Evolutionary conservation across 2,797 vertebrate species (phyloP).

Genomic region (Anisognathus igniventris): DNA sequence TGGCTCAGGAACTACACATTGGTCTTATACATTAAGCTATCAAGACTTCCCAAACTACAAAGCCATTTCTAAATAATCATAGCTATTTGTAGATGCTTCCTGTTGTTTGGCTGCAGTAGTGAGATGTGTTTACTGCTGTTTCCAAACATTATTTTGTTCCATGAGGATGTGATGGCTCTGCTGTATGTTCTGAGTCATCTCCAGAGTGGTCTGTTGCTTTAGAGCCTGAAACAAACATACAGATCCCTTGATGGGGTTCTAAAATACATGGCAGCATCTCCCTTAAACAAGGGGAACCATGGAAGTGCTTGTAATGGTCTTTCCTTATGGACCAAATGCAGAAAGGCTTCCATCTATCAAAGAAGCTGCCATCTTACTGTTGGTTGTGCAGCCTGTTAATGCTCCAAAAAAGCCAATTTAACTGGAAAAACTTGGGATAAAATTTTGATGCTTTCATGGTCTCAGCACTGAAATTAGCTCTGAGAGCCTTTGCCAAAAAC

Average conservation of each 20-base stretch:
- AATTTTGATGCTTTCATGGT: not conserved
- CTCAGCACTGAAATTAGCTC: not conserved
- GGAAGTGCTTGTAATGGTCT: not conserved
- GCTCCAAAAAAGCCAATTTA: not conserved
- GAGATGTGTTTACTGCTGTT: not conserved
- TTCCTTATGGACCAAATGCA: not conserved
- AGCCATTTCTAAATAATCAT: not conserved
- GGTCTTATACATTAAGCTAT: not conserved
- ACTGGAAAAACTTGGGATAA: not conserved
- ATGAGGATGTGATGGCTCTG: not conserved
- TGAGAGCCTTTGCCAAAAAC: not conserved
- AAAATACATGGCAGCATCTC: not conserved
- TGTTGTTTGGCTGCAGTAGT: not conserved
- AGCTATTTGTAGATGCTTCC: not conserved
- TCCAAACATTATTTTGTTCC: not conserved
- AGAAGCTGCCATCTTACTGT: not conserved
- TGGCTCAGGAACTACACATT: not conserved
- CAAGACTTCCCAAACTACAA: not conserved
- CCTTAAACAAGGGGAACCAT: not conserved
- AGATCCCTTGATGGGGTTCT: not conserved
- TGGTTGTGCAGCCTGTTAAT: not conserved
- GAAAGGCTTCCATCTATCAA: not conserved
- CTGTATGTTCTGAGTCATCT: not conserved
- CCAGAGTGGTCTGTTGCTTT: not conserved
- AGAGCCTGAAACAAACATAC: not conserved